Evolutionary conservation across 2,113 vertebrate species (phyloP), one percentile per base, ranked within the genome.

Genomic region (Dasyurus viverrinus): DNA sequence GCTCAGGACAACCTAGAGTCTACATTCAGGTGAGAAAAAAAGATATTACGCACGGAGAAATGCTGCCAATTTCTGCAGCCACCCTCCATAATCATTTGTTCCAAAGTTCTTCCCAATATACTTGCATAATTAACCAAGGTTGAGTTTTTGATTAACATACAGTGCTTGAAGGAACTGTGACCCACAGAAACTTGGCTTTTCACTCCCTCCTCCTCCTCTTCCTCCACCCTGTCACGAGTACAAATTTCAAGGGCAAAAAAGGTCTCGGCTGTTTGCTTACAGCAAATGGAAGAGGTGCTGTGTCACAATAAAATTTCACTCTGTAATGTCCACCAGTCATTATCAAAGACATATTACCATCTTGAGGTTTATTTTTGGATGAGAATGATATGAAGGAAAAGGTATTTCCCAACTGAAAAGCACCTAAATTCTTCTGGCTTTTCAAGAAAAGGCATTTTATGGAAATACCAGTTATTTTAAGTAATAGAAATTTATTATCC

Each of bases 251-350:
- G 98, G 98, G 97, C 98, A 98, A 91, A 11, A 91, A 98, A 98
- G 97, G 97, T 97, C 96, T 97, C 50, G 53, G 24, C 3, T 98
- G 97, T 99, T 99, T 99, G 97, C 98, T 97, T 91, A 98, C 68
- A 92, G 97, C 92, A 94, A 95, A 96, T 0, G 96, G 96, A 98
- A 98, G 98, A 97, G 94, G 97, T 93, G 96, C 97, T 9, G 3
- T 93, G 93, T 94, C 93, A 94, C 92, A 89, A 57, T 26, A 52
- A 16, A 50, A 94, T 94, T 54, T 96, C 90, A 68, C 93, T 47
- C 96, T 92, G 57, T 53, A 22, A 95, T 94, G 95, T 96, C 96
- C 97, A 93, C 97, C 30, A 57, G 98, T 93, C 92, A 94, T 92
- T 57, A 47, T 48, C 89, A 95, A 30, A 92, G 95, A 68, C 93